Conservation (phyloP, 1,140 invertebrate genomes). For the Trachelipus rathkii region DNA sequence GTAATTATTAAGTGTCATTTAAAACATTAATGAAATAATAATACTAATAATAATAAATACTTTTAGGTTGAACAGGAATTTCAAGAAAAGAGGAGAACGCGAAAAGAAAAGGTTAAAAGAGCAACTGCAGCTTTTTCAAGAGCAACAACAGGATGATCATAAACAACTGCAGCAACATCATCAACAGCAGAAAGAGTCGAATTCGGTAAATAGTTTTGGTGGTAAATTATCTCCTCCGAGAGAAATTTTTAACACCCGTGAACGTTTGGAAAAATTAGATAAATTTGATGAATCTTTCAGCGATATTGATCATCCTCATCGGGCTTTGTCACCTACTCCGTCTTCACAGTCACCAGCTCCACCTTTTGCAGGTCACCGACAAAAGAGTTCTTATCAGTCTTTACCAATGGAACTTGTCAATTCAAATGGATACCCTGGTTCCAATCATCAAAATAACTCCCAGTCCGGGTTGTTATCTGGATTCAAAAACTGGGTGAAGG, state of each 20-base stretch:
- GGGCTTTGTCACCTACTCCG: not conserved
- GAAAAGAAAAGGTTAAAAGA: slow-evolving; percentile 28
- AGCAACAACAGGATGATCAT: slow-evolving; percentile 3
- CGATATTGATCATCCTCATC: not conserved
- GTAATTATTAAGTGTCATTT: too few relatives aligned
- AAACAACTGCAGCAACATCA: not conserved
- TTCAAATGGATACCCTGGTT: not conserved
- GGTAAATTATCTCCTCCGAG: too few relatives aligned
- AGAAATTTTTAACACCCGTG: too few relatives aligned
- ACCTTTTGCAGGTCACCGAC: not conserved
- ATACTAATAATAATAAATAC: too few relatives aligned
- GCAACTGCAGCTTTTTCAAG: slow-evolving; percentile 23
- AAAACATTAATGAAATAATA: too few relatives aligned
- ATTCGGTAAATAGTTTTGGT: too few relatives aligned
- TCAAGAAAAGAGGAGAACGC: slow-evolving; percentile 22
- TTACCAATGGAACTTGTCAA: not conserved
- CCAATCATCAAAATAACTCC: not conserved
- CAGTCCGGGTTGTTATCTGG: slow-evolving; percentile 32
- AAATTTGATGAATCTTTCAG: not conserved
- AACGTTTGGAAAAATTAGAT: slow-evolving; percentile 1
- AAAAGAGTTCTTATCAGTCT: not conserved
- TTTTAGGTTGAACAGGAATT: slow-evolving; percentile 27
- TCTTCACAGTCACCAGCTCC: not conserved
- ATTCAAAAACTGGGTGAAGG: slow-evolving; percentile 36
- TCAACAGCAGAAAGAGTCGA: slow-evolving; percentile 2